Evolutionary conservation across 2,113 vertebrate species (phyloP).

Genomic region (Patagioenas fasciata): DNA sequence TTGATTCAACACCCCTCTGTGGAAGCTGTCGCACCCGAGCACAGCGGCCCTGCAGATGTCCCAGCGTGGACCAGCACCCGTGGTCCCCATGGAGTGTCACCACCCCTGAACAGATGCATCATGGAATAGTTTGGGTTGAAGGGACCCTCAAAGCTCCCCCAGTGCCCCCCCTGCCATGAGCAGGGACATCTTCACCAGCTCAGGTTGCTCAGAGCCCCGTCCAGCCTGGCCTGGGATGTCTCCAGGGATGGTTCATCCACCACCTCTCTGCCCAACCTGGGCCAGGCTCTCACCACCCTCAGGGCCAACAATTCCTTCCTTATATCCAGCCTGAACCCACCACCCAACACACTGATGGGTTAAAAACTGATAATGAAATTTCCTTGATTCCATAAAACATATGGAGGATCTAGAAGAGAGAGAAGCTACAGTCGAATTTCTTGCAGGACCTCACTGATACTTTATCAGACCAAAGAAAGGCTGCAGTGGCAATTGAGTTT

Average conservation of each 20-base stretch:
- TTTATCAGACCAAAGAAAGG: background rate
- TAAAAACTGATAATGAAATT: accelerated
- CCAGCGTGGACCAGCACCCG: background rate
- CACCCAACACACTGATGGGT: accelerated
- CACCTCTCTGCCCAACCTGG: no score
- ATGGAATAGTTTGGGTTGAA: no score
- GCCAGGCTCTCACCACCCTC: no score
- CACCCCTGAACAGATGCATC: accelerated
- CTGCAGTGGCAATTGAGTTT: background rate
- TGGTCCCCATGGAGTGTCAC: accelerated
- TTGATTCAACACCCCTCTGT: background rate
- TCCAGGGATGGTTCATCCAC: no score
- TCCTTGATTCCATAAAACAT: background rate
- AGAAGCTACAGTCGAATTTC: accelerated
- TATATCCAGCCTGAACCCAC: no score
- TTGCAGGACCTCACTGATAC: background rate
- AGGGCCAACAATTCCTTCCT: no score
- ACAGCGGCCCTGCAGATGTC: background rate
- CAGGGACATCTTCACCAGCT: no score
- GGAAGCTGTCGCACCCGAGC: background rate
- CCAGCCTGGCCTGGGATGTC: no score
- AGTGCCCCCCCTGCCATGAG: no score
- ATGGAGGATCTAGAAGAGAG: background rate
- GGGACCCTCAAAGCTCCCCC: no score
- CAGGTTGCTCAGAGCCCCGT: no score